These are phyloP conservation scores for Lepilemur septentrionalis DNA, from an alignment of 2,797 vertebrate genomes.

Conservation along the genomic window DNA sequence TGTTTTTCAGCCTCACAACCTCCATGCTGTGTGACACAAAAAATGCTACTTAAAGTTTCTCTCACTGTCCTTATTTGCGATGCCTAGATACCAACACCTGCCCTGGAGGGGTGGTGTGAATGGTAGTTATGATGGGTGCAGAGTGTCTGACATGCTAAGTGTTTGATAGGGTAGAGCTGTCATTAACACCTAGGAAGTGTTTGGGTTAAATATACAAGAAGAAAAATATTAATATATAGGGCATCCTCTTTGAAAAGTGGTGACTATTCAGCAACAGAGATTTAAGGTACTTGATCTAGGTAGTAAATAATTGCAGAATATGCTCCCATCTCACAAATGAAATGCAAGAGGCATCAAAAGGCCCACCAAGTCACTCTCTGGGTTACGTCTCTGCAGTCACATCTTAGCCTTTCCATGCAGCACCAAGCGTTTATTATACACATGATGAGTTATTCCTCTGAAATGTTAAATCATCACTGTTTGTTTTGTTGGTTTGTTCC, in stretches of 20 bases:
- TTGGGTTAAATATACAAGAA: neutral
- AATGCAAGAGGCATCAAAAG: neutral
- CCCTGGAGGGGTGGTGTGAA: neutral
- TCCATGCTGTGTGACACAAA: neutral
- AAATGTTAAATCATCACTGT: neutral
- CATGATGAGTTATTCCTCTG: neutral
- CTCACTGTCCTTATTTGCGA: neutral
- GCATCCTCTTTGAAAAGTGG: neutral
- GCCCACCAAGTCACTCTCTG: fast-evolving
- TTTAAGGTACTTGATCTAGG: neutral
- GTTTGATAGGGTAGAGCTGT: neutral
- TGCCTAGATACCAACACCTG: neutral
- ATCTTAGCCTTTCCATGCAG: neutral
- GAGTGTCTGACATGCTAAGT: neutral
- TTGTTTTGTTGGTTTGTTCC: neutral
- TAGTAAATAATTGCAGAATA: neutral
- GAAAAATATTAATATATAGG: neutral
- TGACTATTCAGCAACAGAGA: neutral
- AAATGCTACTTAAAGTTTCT: neutral
- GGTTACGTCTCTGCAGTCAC: neutral
- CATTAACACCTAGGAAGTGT: neutral
- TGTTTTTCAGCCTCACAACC: neutral
- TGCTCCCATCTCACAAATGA: neutral
- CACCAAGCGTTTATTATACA: fast-evolving
- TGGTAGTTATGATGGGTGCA: neutral